Conservation (phyloP, 2,888 invertebrate species). For the Cinara cedri region DNA sequence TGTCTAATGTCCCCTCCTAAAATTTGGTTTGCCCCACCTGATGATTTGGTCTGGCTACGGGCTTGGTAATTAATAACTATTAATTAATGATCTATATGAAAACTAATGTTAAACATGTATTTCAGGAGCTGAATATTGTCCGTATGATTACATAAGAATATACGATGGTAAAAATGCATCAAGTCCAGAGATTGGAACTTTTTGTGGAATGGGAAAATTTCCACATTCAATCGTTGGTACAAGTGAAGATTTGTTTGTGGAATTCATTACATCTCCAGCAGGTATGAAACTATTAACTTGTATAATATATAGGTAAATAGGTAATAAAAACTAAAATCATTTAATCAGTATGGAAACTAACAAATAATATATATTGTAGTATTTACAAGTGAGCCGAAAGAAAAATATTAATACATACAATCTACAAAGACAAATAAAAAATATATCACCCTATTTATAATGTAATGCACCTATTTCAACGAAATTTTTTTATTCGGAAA, state of each 20-base stretch:
- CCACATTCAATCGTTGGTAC: slow-evolving; percentile 93
- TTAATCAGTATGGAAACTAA: background rate
- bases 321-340: background rate
- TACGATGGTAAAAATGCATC: slow-evolving; percentile 90
- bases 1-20: too few relatives aligned
- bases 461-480: background rate
- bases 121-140: slow-evolving; percentile 77
- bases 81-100: too few relatives aligned
- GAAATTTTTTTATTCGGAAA: background rate
- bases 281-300: slow-evolving; percentile 66
- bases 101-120: background rate
- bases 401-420: too few relatives aligned
- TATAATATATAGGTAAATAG: too few relatives aligned
- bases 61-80: too few relatives aligned
- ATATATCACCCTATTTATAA: too few relatives aligned
- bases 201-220: slow-evolving; percentile 92
- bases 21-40: too few relatives aligned
- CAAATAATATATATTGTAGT: too few relatives aligned
- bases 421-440: too few relatives aligned
- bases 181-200: slow-evolving; percentile 85
- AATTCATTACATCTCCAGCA: slow-evolving; percentile 87
- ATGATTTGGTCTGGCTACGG: too few relatives aligned
- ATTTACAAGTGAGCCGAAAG: too few relatives aligned
- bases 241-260: slow-evolving; percentile 85
- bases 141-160: slow-evolving; percentile 86